Base-by-base conservation (phyloP, 2,888 invertebrate species). In the Lomographa bimaculata region DNA sequence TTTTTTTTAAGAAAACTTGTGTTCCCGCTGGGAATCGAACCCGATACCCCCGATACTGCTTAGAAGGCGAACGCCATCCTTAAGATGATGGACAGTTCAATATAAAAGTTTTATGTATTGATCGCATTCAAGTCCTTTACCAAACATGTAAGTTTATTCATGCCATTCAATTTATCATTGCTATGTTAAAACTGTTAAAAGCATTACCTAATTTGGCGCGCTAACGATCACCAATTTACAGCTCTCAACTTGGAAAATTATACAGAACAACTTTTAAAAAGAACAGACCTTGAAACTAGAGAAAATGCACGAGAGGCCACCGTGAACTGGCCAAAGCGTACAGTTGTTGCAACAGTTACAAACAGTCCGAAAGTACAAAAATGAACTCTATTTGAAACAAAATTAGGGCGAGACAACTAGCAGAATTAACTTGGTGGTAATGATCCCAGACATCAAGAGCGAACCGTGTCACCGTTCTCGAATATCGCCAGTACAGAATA, bases 391-490 rank as follows among this genome's bases (percentile, higher is more conserved):
- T 10, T 0, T 0, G 0, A 0, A 1, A 1, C 1, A 0, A 0
- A 0, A 6, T 46, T 51, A 43, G 26, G 26, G 16, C 19, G 18
- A 38, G 26, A 23, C 1, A 1, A 43, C 20, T 16, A 18, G 62
- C 29, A 60, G 9, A 18, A 32, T 25, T 34, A 53, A 35, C 9
- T 54, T 57, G 33, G 64, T 48, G 36, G 18, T 54, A 54, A 43
- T 50, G 63, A 63, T 71, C 59, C n/a, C 70, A 72, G 72, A 73
- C 67, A 63, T 60, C 52, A 57, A 67, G 67, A 63, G 59, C 65
- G 59, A 67, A 66, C 64, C 64, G 68, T 70, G 75, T 73, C 73
- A 72, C 72, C 71, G 77, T 71, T 73, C 77, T 70, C 72, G 65
- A 64, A 60, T 58, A 68, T 71, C 60, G 69, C 69, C 68, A 30